Evolutionary conservation across 1,140 invertebrate species (phyloP).

Genomic region (Scaptomyza pallida): DNA sequence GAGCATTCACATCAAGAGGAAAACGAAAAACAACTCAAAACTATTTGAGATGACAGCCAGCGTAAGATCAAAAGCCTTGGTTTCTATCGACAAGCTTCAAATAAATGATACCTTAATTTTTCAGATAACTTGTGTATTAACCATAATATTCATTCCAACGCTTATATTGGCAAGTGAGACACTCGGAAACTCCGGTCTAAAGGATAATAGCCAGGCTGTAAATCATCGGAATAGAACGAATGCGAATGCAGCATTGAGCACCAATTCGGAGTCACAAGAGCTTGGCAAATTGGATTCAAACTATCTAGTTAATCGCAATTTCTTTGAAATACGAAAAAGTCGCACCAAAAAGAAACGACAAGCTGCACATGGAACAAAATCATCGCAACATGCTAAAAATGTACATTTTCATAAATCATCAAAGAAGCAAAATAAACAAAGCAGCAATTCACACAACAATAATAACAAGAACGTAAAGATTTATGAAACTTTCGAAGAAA

Average conservation of each 20-base stretch:
- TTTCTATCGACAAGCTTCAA: background rate
- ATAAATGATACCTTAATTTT: slow-evolving; percentile 2
- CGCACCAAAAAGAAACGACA: slow-evolving; percentile 30
- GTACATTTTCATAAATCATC: slow-evolving; percentile 2
- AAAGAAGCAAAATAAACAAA: slow-evolving; percentile 13
- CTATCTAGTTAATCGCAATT: background rate
- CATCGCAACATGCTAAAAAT: slow-evolving; percentile 3
- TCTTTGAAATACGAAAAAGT: slow-evolving; percentile 15
- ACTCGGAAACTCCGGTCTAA: slow-evolving; percentile 7
- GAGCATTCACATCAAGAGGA: background rate
- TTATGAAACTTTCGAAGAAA: slow-evolving; percentile 56
- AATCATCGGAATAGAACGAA: slow-evolving; percentile 9
- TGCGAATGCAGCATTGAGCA: background rate
- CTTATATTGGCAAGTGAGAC: slow-evolving; percentile 4
- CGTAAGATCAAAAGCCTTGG: slow-evolving; percentile 15
- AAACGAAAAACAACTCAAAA: background rate
- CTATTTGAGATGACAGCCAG: slow-evolving; percentile 18
- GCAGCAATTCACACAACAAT: background rate
- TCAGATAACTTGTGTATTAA: slow-evolving; percentile 30
- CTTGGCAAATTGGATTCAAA: background rate
- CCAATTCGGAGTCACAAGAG: slow-evolving; percentile 4
- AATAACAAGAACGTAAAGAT: slow-evolving; percentile 36
- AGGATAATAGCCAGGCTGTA: background rate
- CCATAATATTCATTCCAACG: slow-evolving; percentile 16
- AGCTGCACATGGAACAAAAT: background rate